These are phyloP conservation scores for Nymphalis urticae DNA, from an alignment of 2,888 invertebrate genomes.

Conservation along the genomic window DNA sequence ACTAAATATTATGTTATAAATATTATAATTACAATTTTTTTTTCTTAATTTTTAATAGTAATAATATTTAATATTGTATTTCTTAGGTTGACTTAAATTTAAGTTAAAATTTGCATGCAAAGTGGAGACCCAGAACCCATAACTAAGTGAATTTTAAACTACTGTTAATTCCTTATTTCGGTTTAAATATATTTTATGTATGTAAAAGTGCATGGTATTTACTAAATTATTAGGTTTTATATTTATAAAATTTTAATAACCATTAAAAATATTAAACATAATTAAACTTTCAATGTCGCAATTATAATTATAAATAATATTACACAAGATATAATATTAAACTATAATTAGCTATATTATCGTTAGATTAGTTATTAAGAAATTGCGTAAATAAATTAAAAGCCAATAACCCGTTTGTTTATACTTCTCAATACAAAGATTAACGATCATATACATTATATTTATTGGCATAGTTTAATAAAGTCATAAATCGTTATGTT, in stretches of 20 bases:
- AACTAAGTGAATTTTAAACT: constrained; percentile 16
- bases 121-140: constrained; percentile 8
- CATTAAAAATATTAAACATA: constrained; percentile 5
- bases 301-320: constrained; percentile 35
- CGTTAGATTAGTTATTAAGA: no score
- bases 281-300: constrained; percentile 33
- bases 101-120: constrained; percentile 26
- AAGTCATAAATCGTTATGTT: no score
- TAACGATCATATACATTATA: background rate
- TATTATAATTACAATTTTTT: background rate
- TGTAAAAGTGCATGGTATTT: constrained; percentile 40
- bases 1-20: background rate
- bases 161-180: background rate
- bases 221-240: constrained; percentile 12
- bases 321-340: no score
- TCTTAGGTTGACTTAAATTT: background rate
- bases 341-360: no score
- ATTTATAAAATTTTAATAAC: constrained; percentile 29
- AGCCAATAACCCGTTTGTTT: background rate
- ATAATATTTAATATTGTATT: background rate
- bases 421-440: background rate
- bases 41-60: no score
- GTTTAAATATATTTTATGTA: background rate
- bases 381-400: background rate
- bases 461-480: no score